A percentile compares a stretch with the other conserved stretches of the same genome.
These are phyloP conservation scores for Ptychadena robeensis DNA, from an alignment of 2,797 vertebrate species.

Conservation along the genomic window DNA sequence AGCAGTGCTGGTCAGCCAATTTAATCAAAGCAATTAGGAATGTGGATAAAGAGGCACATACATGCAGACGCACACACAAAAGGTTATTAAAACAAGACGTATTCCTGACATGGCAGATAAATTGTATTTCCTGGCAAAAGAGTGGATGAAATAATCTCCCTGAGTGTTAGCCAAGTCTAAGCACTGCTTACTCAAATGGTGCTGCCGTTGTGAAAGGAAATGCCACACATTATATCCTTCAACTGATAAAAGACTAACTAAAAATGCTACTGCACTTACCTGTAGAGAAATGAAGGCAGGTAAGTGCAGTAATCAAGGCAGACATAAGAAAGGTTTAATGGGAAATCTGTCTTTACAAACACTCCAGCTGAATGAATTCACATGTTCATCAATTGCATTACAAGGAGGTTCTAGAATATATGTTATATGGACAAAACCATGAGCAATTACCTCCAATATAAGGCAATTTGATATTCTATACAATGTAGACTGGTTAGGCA, in stretches of 20 bases:
- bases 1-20: not conserved
- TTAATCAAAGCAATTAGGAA: constrained; percentile 36
- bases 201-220: not conserved
- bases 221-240: not conserved
- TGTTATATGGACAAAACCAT: no score
- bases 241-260: not conserved
- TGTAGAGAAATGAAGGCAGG: not conserved
- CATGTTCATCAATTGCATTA: not conserved
- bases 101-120: constrained; percentile 14
- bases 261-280: not conserved
- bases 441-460: no score
- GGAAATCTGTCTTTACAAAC: no score
- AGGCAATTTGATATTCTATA: no score
- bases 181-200: constrained; percentile 7
- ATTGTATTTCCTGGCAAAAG: constrained; percentile 24
- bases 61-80: not conserved
- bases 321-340: not conserved
- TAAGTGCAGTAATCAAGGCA: not conserved
- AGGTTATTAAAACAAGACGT: constrained; percentile 12
- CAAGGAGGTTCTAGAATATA: no score
- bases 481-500: no score
- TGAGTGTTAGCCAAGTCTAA: constrained; percentile 1
- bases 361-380: not conserved
- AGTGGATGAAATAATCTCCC: not conserved
- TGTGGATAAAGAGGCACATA: not conserved